Base-by-base conservation (phyloP, 2,888 invertebrate species). In the Gibbula magus region DNA sequence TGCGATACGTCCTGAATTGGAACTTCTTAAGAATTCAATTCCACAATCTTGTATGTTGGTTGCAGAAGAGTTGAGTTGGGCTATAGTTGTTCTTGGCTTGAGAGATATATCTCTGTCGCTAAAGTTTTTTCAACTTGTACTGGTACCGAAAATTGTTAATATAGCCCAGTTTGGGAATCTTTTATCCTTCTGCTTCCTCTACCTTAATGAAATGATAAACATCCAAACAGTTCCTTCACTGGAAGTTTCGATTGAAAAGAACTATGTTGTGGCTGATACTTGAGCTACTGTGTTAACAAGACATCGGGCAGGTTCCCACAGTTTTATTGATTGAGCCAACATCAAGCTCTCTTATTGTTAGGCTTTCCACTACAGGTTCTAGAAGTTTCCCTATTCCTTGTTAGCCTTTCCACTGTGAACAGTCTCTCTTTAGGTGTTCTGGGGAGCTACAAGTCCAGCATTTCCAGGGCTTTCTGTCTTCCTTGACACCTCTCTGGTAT, bases 381-480 rank as follows among this genome's bases (percentile, higher is more conserved):
- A n/a, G n/a, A n/a, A n/a, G n/a, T n/a, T n/a, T n/a, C n/a, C n/a
- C n/a, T n/a, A n/a, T n/a, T n/a, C n/a, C n/a, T n/a, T n/a, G n/a
- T n/a, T n/a, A n/a, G n/a, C n/a, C n/a, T n/a, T n/a, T n/a, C n/a
- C n/a, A n/a, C n/a, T n/a, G n/a, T 45, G 3, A 51, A 45, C 45
- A 22, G 20, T 51, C 22, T 20, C 16, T n/a, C n/a, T n/a, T n/a
- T n/a, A n/a, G n/a, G n/a, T n/a, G n/a, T n/a, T n/a, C n/a, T n/a
- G n/a, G n/a, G 16, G 51, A 74, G 16, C 45, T n/a, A 51, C 74
- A 74, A 18, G 45, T 74, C 74, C 74, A 74, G 29, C 74, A 74
- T 4, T 51, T 25, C n/a, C n/a, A n/a, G n/a, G n/a, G n/a, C n/a
- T n/a, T n/a, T n/a, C n/a, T n/a, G n/a, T n/a, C n/a, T n/a, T n/a